Percentiles rank a stretch among this genome's conserved stretches.
Evolutionary conservation across 1,140 invertebrate genomes (phyloP).

Genomic region (Zeugodacus cucurbitae): DNA sequence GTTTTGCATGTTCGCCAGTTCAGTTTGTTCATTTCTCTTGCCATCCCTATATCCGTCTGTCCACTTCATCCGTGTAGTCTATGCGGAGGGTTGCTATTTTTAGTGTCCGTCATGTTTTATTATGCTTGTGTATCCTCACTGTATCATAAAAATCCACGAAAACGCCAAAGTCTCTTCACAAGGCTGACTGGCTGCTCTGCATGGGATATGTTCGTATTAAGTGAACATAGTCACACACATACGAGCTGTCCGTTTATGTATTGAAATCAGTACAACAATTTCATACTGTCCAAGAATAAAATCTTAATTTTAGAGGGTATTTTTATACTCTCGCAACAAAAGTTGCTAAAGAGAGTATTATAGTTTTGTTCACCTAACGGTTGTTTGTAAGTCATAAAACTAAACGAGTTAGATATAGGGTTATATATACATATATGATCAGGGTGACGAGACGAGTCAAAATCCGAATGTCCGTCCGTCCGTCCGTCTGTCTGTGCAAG

Average conservation of each 20-base stretch:
- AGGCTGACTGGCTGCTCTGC: constrained; percentile 15
- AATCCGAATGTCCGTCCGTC: too few relatives aligned
- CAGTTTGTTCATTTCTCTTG: constrained; percentile 30
- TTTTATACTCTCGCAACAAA: too few relatives aligned
- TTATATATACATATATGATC: too few relatives aligned
- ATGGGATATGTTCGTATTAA: background rate
- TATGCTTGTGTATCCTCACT: constrained; percentile 22
- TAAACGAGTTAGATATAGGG: too few relatives aligned
- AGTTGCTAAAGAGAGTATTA: too few relatives aligned
- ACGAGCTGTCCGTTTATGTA: too few relatives aligned
- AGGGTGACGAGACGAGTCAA: too few relatives aligned
- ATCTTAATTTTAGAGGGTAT: background rate
- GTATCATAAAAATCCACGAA: constrained; percentile 36
- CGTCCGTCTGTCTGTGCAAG: too few relatives aligned
- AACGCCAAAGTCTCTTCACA: constrained; percentile 3
- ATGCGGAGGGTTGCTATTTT: constrained; percentile 45
- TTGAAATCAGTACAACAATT: too few relatives aligned
- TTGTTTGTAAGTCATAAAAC: too few relatives aligned
- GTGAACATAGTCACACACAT: too few relatives aligned
- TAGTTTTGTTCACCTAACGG: too few relatives aligned
- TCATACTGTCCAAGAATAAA: background rate
- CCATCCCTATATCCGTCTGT: constrained; percentile 28
- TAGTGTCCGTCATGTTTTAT: constrained; percentile 42
- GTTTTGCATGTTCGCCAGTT: constrained; percentile 23
- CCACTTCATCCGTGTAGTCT: constrained; percentile 14